These are phyloP conservation scores for Danaus chrysippus DNA, from an alignment of 2,888 invertebrate genomes.

Conservation along the genomic window DNA sequence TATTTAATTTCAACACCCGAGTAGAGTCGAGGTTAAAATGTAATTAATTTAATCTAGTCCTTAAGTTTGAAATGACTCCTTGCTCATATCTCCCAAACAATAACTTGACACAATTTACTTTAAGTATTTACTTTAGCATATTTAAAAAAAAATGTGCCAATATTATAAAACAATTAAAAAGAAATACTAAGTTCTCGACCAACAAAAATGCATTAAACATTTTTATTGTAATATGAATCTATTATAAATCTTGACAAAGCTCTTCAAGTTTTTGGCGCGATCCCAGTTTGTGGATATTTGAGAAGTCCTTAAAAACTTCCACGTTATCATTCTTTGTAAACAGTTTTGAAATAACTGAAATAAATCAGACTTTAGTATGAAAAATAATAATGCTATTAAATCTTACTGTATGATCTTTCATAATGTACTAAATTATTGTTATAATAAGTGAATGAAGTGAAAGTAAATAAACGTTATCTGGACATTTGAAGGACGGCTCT, in stretches of 20 bases:
- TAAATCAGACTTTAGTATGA: neutral
- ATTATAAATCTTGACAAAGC: neutral
- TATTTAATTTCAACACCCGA: too few species aligned
- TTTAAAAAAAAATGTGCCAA: neutral
- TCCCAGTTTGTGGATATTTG: neutral
- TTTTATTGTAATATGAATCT: slow-evolving; percentile 1
- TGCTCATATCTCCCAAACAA: too few species aligned
- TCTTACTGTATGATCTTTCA: neutral
- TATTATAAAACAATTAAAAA: neutral
- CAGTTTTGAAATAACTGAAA: neutral
- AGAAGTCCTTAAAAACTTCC: neutral
- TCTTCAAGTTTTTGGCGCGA: neutral
- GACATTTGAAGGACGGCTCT: slow-evolving; percentile 41
- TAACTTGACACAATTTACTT: too few species aligned
- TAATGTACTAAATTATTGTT: slow-evolving; percentile 9
- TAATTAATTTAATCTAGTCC: too few species aligned
- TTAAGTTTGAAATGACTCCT: too few species aligned
- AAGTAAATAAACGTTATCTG: slow-evolving; percentile 44
- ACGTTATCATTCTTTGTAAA: neutral
- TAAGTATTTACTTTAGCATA: too few species aligned
- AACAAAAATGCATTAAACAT: neutral
- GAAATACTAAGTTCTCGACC: neutral
- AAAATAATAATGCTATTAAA: neutral
- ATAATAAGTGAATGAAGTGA: slow-evolving; percentile 28
- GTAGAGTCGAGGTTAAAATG: too few species aligned